These are phyloP conservation scores for Papilio demoleus DNA, from an alignment of 2,888 invertebrate species.

Conservation along the genomic window DNA sequence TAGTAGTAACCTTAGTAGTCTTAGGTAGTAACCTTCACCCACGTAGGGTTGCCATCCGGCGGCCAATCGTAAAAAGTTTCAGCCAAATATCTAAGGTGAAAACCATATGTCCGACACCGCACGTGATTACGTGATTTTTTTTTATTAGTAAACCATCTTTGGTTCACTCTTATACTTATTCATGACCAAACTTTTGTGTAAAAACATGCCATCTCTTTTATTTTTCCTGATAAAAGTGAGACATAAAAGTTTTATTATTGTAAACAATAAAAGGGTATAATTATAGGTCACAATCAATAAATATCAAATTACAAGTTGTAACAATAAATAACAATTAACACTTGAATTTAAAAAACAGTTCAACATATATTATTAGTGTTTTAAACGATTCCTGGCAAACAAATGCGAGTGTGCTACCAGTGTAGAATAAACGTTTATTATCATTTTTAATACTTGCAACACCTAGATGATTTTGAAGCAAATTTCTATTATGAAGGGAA, in stretches of 20 bases:
- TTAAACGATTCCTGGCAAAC: constrained; percentile 27
- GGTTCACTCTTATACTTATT: constrained; percentile 35
- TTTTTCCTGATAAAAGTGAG: neutral
- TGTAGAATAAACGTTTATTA: constrained; percentile 35
- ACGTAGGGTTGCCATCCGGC: too few relatives aligned
- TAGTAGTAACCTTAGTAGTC: too few relatives aligned
- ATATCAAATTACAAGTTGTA: neutral
- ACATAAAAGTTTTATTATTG: neutral
- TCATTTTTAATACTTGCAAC: constrained; percentile 38
- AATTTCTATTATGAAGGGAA: too few relatives aligned
- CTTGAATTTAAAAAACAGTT: constrained; percentile 14
- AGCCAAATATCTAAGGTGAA: too few relatives aligned
- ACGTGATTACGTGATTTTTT: too few relatives aligned
- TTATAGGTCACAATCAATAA: neutral
- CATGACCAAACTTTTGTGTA: neutral
- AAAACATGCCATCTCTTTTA: neutral
- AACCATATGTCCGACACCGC: too few relatives aligned
- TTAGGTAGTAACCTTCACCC: too few relatives aligned
- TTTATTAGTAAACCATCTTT: neutral
- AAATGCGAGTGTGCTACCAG: constrained; percentile 15
- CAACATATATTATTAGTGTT: constrained; percentile 14
- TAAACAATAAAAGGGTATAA: neutral
- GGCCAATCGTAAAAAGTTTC: too few relatives aligned
- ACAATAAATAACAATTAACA: constrained; percentile 14
- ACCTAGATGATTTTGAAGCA: constrained; percentile 42